Evolutionary conservation across 2,797 vertebrate genomes (phyloP), one percentile per base, ranked within the genome.

Genomic region (Tauraco hartlaubi): DNA sequence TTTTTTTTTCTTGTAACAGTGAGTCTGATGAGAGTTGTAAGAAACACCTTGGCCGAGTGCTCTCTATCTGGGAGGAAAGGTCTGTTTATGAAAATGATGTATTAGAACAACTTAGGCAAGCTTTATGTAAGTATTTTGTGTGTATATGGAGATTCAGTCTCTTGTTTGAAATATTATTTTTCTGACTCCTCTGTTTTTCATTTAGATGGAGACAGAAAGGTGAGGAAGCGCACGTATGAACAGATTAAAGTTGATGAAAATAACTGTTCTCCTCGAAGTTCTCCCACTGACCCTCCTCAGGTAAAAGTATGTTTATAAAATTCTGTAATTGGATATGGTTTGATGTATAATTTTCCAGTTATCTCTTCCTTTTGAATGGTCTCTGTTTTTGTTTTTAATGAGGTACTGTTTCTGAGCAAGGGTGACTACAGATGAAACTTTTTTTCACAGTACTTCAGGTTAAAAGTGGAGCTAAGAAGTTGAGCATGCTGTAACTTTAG

Each of bases 61-160:
- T 99, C 29, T 99, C 99, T 93, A 99, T 99, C 97, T 99, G 99
- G 99, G 99, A 99, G 97, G 99, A 99, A 98, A 99, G 99, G 97
- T 99, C 98, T 43, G 99, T 99, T 92, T 99, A 99, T 97, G 99
- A 99, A 96, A 99, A 98, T 91, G 98, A 98, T 96, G 98, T 99
- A 51, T 98, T 99, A 97, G 99, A 99, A 86, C 99, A 99, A 96
- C 99, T 99, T 95, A 99, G 99, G 52, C 98, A 99, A 95, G 99
- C 99, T 84, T 97, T 99, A 9, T 99, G 99, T 99, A 98, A 99
- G 99, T 99, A 96, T 95, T 83, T 62, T 44, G 13, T 63, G 35
- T 59, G 12, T 37, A 11, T 63, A n/a, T 75, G 84, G 82, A 71
- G 29, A 81, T 83, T 93, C 67, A 72, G 28, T 62, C 31, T 89